Conservation (phyloP, 2,888 invertebrate species). For the Plebejus anna region DNA sequence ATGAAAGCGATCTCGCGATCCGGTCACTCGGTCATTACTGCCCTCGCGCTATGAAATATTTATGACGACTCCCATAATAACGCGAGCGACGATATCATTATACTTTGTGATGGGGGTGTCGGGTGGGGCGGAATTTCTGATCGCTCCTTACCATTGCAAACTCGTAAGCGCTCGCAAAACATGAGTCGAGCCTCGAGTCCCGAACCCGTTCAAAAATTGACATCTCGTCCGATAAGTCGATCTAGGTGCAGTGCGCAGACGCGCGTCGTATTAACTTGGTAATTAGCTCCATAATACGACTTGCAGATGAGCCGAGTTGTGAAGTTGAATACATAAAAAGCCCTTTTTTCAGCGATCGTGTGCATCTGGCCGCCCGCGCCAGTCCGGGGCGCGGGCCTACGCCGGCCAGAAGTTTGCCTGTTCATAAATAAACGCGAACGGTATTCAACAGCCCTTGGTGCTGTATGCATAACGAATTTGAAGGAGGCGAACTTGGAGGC, state of each 20-base stretch:
- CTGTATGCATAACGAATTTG: constrained; percentile 82
- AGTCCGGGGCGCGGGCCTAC: constrained; percentile 57
- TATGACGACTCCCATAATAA: constrained; percentile 79
- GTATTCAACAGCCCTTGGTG: constrained; percentile 82
- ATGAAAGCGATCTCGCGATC: constrained; percentile 44
- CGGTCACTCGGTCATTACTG: constrained; percentile 78
- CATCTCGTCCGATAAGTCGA: constrained; percentile 45
- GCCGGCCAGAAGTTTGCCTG: constrained; percentile 80
- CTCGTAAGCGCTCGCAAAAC: constrained; percentile 60
- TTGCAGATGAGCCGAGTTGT: constrained; percentile 90
- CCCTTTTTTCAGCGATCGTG: constrained; percentile 81
- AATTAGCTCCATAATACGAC: constrained; percentile 94
- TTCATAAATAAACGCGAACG: constrained; percentile 82
- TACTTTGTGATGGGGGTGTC: constrained; percentile 81
- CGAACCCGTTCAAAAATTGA: constrained; percentile 43
- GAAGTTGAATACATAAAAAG: constrained; percentile 85
- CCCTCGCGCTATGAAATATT: constrained; percentile 78
- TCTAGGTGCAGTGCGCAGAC: constrained; percentile 64
- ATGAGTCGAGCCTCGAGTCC: constrained; percentile 56
- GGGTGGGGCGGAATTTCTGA: constrained; percentile 79
- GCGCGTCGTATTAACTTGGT: constrained; percentile 92
- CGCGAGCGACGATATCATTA: constrained; percentile 79
- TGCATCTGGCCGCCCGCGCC: constrained; percentile 64
- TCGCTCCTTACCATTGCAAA: constrained; percentile 78
- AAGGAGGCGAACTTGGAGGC: constrained; percentile 81